Evolutionary conservation across 2,888 invertebrate species (phyloP), one percentile per base, ranked within the genome.

Genomic region (Mycalesis mineus): DNA sequence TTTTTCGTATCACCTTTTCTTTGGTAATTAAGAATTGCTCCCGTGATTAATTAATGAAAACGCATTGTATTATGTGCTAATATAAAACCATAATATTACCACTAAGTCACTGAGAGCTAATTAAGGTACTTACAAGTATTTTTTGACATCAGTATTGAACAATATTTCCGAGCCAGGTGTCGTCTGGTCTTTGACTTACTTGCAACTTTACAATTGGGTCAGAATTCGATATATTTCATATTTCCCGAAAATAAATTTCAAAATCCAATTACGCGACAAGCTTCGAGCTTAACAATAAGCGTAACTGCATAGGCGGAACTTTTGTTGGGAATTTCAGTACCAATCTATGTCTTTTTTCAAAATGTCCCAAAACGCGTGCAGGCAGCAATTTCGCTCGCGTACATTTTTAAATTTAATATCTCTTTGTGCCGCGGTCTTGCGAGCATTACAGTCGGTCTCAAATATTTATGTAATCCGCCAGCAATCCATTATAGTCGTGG

Each of bases 401-500:
- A 79, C 80, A 84, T 85, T 81, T 84, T 85, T 82, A 84, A 84
- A 83, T 81, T 81, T 85, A 83, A 85, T 83, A 82, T 80, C 78
- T 75, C 79, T 80, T 77, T 80, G 82, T 77, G 72, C 71, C 70
- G 67, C 66, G 61, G 70, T 78, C 77, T 62, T 55, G 74, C 63
- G 81, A 72, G 70, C 68, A 70, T 75, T 74, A 75, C 73, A 73
- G 37, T 45, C 39, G 9, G 39, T 33, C 9, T 17, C 54, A 39
- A 45, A 54, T 29, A 39, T 54, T 39, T 50, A 14, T 3, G 14
- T 37, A 15, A 13, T 9, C 17, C 7, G 45, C 33, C 22, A 9
- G 22, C 11, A 7, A 40, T 28, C 14, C 9, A 22, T 14, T 13
- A 11, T 9, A 5, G 4, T 7, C 11, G 31, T 5, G 22, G 22